phyloP scores from a whole-genome alignment of 2,113 vertebrate genomes.

The Plecturocebus donacophilus region DNA sequence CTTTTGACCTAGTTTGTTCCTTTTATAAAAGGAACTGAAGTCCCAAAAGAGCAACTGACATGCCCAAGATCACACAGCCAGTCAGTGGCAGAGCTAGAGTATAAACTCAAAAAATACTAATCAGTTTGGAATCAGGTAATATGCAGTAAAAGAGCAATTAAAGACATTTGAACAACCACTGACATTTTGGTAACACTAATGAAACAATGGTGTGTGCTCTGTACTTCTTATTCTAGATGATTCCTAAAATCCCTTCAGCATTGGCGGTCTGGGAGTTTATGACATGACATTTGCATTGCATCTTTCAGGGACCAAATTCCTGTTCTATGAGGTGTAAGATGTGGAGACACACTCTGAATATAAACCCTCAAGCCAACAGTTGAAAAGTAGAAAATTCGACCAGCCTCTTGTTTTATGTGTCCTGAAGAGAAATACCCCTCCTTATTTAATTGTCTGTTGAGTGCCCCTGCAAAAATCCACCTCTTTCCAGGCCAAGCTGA shows the following conservation, averaged over 20 bases:
- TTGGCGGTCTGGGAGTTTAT: background rate
- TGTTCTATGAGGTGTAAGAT: background rate
- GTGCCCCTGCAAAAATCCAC: background rate
- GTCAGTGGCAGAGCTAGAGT: background rate
- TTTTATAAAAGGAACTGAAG: constrained; percentile 28
- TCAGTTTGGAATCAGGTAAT: background rate
- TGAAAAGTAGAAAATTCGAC: constrained; percentile 8
- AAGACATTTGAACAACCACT: background rate
- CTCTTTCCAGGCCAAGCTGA: background rate
- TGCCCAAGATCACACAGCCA: background rate
- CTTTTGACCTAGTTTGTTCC: background rate
- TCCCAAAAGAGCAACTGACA: background rate
- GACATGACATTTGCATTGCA: background rate
- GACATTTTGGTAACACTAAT: background rate
- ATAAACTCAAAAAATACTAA: background rate
- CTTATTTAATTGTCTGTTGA: background rate
- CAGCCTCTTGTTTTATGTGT: background rate
- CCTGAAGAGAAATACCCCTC: background rate
- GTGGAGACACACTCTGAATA: background rate
- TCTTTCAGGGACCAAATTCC: background rate
- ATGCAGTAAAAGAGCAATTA: background rate
- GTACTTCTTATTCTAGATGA: background rate
- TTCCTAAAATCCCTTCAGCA: background rate
- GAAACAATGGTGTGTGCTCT: background rate
- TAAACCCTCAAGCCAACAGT: background rate